phyloP scores from a whole-genome alignment of 2,888 invertebrate genomes.

The Anoplius nigerrimus region DNA sequence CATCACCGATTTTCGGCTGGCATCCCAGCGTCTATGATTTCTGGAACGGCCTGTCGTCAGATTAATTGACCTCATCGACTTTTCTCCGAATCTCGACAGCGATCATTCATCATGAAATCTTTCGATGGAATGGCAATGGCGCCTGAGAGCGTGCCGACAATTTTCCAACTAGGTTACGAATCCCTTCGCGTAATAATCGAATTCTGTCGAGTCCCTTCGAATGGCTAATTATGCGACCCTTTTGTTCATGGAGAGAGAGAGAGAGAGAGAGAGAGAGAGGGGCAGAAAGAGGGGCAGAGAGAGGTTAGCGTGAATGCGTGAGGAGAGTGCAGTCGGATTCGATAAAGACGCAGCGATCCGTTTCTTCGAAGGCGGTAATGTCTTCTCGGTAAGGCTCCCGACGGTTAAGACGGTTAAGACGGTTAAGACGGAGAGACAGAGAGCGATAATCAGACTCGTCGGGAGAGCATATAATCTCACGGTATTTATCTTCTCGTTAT shows the following conservation, averaged over 20 bases:
- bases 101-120: no score
- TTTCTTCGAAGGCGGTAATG: constrained; percentile 14
- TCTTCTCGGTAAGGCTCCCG: constrained; percentile 20
- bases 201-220: no score
- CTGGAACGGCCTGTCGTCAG: no score
- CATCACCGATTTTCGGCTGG: no score
- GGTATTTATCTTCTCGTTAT: constrained; percentile 42
- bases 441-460: neutral
- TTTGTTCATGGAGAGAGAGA: neutral
- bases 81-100: no score
- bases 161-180: no score
- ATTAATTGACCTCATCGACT: no score
- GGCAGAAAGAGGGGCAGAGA: neutral
- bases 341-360: neutral
- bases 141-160: no score
- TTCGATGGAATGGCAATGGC: no score
- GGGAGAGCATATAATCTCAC: constrained; percentile 30
- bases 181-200: no score
- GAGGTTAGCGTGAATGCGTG: neutral
- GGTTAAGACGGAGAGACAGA: neutral
- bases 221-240: no score
- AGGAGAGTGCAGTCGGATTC: neutral
- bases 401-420: neutral
- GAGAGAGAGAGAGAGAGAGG: neutral
- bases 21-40: no score